Evolutionary conservation across 1,140 invertebrate genomes (phyloP).

Genomic region (Chlorops oryzae): DNA sequence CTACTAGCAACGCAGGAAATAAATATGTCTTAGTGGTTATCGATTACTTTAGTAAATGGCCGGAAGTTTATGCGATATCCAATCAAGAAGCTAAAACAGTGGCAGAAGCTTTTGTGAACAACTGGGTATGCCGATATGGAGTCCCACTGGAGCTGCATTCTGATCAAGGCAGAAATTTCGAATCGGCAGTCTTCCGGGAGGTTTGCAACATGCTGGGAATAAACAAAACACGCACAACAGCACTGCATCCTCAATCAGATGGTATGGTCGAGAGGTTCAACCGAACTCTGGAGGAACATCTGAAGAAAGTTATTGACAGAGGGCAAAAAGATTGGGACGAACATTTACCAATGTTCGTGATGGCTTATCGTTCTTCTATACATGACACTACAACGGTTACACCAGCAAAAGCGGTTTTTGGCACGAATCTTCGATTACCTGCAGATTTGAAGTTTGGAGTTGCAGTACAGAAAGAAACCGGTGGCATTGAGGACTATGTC

Average conservation of each 20-base stretch:
- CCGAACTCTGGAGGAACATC: too few relatives aligned
- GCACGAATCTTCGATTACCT: background rate
- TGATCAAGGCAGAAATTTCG: slow-evolving; percentile 44
- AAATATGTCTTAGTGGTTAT: slow-evolving; percentile 43
- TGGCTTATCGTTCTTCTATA: background rate
- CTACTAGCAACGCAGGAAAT: slow-evolving; percentile 24
- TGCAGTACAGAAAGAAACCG: too few relatives aligned
- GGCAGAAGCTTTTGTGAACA: slow-evolving; percentile 35
- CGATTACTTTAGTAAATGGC: slow-evolving; percentile 48
- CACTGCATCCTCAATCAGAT: too few relatives aligned
- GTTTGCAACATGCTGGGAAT: slow-evolving; percentile 18
- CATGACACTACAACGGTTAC: background rate
- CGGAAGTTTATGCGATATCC: slow-evolving; percentile 36
- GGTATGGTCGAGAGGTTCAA: too few relatives aligned
- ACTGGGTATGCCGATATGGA: slow-evolving; percentile 39
- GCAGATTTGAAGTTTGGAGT: background rate
- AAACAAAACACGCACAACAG: too few relatives aligned
- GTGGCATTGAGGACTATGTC: background rate
- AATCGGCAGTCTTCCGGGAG: slow-evolving; percentile 19
- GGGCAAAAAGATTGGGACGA: background rate
- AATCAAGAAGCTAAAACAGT: slow-evolving; percentile 43
- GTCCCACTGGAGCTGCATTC: slow-evolving; percentile 36
- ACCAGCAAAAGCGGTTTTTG: background rate
- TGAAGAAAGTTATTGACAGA: too few relatives aligned
- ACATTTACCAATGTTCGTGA: background rate